phyloP scores from a whole-genome alignment of 2,888 invertebrate species.

The Leucophora obtusa region DNA sequence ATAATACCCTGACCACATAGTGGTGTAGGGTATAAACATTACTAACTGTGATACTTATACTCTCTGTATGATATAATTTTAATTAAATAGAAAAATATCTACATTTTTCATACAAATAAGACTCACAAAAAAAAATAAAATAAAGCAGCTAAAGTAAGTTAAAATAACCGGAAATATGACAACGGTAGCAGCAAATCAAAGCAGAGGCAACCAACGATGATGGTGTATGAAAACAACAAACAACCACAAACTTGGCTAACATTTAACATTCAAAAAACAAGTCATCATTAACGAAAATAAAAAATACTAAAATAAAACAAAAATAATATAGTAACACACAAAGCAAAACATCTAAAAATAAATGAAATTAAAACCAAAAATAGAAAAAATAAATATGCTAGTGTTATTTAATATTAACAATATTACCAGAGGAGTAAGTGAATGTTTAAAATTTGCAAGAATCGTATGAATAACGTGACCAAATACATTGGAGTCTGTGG shows the following conservation, averaged over 20 bases:
- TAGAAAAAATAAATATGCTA: not conserved
- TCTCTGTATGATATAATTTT: constrained; percentile 40
- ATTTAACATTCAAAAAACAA: constrained; percentile 45
- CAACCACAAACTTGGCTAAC: constrained; percentile 15
- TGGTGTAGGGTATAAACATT: too few relatives aligned
- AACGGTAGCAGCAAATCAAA: constrained; percentile 27
- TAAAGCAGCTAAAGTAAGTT: constrained; percentile 28
- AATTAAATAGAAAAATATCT: constrained; percentile 37
- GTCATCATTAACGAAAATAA: constrained; percentile 34
- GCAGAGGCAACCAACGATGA: constrained; percentile 16
- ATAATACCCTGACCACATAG: too few relatives aligned
- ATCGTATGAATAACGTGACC: not conserved
- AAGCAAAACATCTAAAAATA: constrained; percentile 7
- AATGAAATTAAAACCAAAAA: constrained; percentile 14
- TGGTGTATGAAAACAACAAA: not conserved
- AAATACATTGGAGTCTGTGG: not conserved
- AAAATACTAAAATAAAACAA: constrained; percentile 10
- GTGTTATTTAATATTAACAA: not conserved
- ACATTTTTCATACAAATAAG: not conserved
- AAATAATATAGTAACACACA: constrained; percentile 7
- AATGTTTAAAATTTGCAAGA: not conserved
- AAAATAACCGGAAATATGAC: constrained; percentile 58
- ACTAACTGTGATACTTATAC: not conserved
- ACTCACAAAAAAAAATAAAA: not conserved
- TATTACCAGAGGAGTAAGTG: not conserved